Evolutionary conservation across 2,113 vertebrate genomes (phyloP).

Genomic region (Corythornis madagascariensis): DNA sequence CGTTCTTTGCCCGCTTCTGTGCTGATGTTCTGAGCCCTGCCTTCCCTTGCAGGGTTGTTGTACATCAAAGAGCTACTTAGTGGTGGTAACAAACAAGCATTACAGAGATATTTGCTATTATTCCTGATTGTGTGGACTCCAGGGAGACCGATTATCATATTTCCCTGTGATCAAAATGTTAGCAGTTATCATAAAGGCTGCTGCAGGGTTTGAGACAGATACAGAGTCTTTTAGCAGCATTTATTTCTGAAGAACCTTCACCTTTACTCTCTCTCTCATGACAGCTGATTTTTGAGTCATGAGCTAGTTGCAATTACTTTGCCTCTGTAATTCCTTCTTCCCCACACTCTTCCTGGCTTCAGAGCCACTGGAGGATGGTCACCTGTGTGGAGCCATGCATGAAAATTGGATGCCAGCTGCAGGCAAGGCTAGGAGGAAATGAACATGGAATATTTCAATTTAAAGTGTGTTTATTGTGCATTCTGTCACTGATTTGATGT

Average conservation of each 20-base stretch:
- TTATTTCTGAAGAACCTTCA: constrained; percentile 51
- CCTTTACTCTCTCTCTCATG: constrained; percentile 27
- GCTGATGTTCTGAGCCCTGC: not conserved
- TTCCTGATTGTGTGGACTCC: constrained; percentile 25
- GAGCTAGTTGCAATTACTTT: constrained; percentile 58
- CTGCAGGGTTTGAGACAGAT: constrained; percentile 35
- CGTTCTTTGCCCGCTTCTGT: not conserved
- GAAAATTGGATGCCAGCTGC: constrained; percentile 65
- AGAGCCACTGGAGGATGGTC: constrained; percentile 34
- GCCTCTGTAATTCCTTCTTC: constrained; percentile 60
- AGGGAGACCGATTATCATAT: not conserved
- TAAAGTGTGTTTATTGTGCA: constrained; percentile 67
- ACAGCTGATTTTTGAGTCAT: constrained; percentile 63
- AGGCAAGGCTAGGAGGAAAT: constrained; percentile 59
- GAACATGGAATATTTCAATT: constrained; percentile 62
- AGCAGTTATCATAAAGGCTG: constrained; percentile 22
- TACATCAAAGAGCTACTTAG: not conserved
- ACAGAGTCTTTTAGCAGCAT: constrained; percentile 42
- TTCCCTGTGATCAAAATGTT: constrained; percentile 54
- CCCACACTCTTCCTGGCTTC: constrained; percentile 53
- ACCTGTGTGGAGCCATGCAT: constrained; percentile 50
- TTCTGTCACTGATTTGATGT: constrained; percentile 65
- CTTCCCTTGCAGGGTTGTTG: not conserved
- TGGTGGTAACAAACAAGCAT: not conserved
- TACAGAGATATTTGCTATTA: constrained; percentile 9